These are phyloP conservation scores for Cryptocephalus primarius DNA, from an alignment of 2,888 invertebrate species.

Conservation along the genomic window DNA sequence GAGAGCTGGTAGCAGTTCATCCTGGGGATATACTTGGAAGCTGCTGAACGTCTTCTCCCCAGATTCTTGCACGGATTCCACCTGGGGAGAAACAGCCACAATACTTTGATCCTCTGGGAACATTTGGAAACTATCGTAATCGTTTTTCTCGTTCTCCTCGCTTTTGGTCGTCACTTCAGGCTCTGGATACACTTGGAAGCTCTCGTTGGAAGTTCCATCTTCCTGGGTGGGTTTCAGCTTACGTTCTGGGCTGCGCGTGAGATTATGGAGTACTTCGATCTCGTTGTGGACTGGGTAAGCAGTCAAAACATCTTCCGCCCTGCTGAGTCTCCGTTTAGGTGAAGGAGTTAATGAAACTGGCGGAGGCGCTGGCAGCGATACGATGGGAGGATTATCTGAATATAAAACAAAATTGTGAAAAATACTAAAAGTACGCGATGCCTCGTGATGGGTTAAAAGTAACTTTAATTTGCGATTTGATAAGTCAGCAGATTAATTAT, in stretches of 20 bases:
- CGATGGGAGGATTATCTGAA: too few relatives aligned
- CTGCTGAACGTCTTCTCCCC: not conserved
- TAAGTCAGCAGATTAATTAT: conserved; percentile 1
- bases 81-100: not conserved
- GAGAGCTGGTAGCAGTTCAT: not conserved
- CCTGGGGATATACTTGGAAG: not conserved
- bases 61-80: not conserved
- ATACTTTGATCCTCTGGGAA: not conserved
- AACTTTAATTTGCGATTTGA: not conserved
- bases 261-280: conserved; percentile 57
- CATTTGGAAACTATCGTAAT: not conserved
- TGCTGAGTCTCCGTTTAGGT: conserved; percentile 3
- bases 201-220: conserved; percentile 11
- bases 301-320: conserved; percentile 12
- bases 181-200: conserved; percentile 16
- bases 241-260: conserved; percentile 50
- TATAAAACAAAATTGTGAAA: too few relatives aligned
- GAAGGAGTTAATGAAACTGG: too few relatives aligned
- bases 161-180: not conserved
- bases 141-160: not conserved
- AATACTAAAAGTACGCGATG: too few relatives aligned
- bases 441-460: too few relatives aligned
- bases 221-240: conserved; percentile 7
- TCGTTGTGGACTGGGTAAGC: conserved; percentile 45
- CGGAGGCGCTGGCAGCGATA: too few relatives aligned